phyloP scores from a whole-genome alignment of 2,888 invertebrate species.

The Osmoderma eremita region DNA sequence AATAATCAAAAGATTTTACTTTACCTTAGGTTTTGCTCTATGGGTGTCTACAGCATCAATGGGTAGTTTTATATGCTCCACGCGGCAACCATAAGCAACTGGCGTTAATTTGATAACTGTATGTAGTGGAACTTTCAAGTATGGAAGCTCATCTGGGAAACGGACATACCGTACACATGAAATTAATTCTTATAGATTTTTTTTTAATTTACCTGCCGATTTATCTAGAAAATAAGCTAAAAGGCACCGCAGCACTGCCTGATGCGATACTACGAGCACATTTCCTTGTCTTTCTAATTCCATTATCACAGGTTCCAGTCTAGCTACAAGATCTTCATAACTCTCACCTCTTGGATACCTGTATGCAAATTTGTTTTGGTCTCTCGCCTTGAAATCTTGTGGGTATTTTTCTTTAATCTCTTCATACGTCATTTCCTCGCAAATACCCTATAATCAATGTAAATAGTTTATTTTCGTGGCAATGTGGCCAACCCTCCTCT shows the following conservation, averaged over 20 bases:
- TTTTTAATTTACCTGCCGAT: constrained; percentile 76
- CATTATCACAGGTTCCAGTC: constrained; percentile 99
- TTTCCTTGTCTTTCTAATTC: constrained; percentile 97
- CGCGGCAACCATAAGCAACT: constrained; percentile 97
- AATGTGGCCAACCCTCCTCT: no score
- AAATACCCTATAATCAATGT: constrained; percentile 81
- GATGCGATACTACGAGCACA: constrained; percentile 95
- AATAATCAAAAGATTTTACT: constrained; percentile 47
- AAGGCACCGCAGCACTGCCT: constrained; percentile 94
- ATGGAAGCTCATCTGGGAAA: constrained; percentile 82
- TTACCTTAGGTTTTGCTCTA: constrained; percentile 86
- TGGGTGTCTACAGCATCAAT: constrained; percentile 97
- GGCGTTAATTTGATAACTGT: constrained; percentile 97
- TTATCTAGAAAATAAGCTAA: constrained; percentile 98
- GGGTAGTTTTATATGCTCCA: constrained; percentile 91
- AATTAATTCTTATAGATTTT: background rate
- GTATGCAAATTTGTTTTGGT: constrained; percentile 97
- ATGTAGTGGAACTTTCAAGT: constrained; percentile 90
- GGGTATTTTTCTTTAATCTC: constrained; percentile 95
- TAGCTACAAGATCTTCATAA: constrained; percentile 97
- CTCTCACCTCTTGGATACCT: constrained; percentile 92
- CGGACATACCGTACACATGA: background rate
- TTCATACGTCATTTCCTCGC: constrained; percentile 99
- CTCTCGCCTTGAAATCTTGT: constrained; percentile 93
- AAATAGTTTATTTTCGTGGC: background rate